These are phyloP conservation scores for Palythoa grandiflora DNA, from an alignment of 92 coral and sea anemone species.

Conservation along the genomic window DNA sequence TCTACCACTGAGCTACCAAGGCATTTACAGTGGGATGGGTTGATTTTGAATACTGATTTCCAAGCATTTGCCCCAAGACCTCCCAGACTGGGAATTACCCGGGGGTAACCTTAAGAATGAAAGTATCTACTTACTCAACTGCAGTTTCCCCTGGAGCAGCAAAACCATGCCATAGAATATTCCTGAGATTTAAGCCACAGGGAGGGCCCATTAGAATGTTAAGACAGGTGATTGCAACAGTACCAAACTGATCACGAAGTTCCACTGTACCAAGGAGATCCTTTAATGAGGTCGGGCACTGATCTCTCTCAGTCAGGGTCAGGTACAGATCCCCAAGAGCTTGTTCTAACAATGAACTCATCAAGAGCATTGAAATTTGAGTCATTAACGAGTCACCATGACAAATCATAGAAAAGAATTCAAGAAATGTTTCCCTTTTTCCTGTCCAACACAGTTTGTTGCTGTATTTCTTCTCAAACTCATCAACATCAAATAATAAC, in stretches of 20 bases:
- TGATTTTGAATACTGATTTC: too few species aligned
- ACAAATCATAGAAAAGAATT: slow-evolving; percentile 69
- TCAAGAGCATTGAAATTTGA: slow-evolving; percentile 67
- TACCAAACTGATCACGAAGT: slow-evolving; percentile 69
- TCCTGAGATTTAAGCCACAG: slow-evolving; percentile 84
- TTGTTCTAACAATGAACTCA: slow-evolving; percentile 85
- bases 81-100: too few species aligned
- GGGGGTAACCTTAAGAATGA: neutral
- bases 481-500: slow-evolving; percentile 47
- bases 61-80: too few species aligned
- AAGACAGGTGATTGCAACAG: slow-evolving; percentile 62
- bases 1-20: too few species aligned
- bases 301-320: slow-evolving; percentile 49
- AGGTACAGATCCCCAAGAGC: slow-evolving; percentile 84
- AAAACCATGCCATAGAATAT: slow-evolving; percentile 98
- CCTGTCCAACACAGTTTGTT: slow-evolving; percentile 80
- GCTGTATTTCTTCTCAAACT: slow-evolving; percentile 67
- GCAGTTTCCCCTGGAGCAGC: slow-evolving; percentile 79
- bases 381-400: slow-evolving; percentile 49
- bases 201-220: slow-evolving; percentile 90
- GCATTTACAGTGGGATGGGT: too few species aligned
- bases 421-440: slow-evolving; percentile 52
- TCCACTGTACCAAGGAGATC: slow-evolving; percentile 76
- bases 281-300: slow-evolving; percentile 78
- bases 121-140: slow-evolving; percentile 69